Conservation (phyloP, 2,113 vertebrate species). For the Cololabis saira region DNA sequence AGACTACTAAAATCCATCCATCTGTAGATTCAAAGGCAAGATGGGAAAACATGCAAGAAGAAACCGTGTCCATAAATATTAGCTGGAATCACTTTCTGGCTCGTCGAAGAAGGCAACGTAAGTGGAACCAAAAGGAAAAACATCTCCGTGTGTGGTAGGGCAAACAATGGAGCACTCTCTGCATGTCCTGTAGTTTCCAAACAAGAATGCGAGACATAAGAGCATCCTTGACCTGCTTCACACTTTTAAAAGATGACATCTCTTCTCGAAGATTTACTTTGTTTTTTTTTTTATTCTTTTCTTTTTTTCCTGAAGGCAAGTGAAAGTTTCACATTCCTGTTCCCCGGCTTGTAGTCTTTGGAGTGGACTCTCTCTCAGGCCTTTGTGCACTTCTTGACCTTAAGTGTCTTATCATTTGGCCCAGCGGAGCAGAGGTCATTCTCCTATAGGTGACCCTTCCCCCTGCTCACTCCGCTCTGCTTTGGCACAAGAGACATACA, state of each 20-base stretch:
- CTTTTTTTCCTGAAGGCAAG: conserved; percentile 32
- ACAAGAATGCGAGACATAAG: conserved; percentile 15
- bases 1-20: conserved; percentile 32
- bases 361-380: conserved; percentile 68
- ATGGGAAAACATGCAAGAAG: conserved; percentile 79
- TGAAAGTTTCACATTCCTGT: conserved; percentile 69
- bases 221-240: conserved; percentile 37
- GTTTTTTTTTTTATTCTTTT: conserved; percentile 30
- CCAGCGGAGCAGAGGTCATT: conserved; percentile 71
- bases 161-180: conserved; percentile 21
- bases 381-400: conserved; percentile 76
- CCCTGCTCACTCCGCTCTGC: conserved; percentile 37
- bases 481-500: conserved; percentile 56
- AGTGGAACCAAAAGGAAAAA: conserved; percentile 20
- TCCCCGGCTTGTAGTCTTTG: conserved; percentile 56
- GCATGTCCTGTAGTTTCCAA: conserved; percentile 14
- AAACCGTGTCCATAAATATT: conserved; percentile 83
- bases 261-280: conserved; percentile 33
- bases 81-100: conserved; percentile 86
- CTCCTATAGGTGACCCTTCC: conserved; percentile 66
- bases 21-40: conserved; percentile 16
- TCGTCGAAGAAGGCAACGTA: conserved; percentile 35
- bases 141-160: conserved; percentile 36
- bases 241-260: conserved; percentile 28
- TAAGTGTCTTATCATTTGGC: conserved; percentile 75